Conservation (phyloP, 37 sponge, comb jelly and placozoan genomes). For the Halisarca cf. caerulea region DNA sequence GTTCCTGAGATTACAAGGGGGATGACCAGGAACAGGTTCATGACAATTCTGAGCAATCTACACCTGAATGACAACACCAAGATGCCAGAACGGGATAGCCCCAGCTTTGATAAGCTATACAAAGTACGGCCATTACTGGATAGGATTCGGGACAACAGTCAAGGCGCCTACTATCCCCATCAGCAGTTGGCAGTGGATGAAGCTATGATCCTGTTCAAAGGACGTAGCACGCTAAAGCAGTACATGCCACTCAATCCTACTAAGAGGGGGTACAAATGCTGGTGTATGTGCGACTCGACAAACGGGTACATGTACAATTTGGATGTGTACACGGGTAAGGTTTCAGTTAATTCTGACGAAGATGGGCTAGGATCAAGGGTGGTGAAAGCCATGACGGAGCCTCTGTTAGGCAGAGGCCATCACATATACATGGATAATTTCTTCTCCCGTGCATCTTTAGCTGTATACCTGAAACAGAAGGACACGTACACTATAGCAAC, state of each 20-base stretch:
- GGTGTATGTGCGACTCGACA: too few relatives aligned
- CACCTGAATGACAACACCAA: neutral
- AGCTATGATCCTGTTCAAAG: conserved; percentile 23
- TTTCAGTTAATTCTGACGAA: too few relatives aligned
- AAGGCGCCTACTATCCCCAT: neutral
- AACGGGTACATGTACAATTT: too few relatives aligned
- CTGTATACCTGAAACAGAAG: neutral
- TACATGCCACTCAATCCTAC: too few relatives aligned
- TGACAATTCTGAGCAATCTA: neutral
- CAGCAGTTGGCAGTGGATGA: neutral
- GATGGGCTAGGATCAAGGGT: too few relatives aligned
- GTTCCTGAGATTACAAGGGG: neutral
- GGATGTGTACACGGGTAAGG: too few relatives aligned
- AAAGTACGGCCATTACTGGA: neutral
- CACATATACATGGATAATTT: neutral
- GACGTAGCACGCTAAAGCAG: neutral
- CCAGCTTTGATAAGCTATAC: neutral
- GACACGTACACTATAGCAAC: neutral
- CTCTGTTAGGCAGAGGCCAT: neutral
- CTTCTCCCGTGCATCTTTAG: neutral
- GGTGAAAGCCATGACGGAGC: too few relatives aligned
- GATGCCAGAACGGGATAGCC: neutral
- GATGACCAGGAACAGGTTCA: neutral
- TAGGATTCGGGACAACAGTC: neutral
- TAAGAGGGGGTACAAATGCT: too few relatives aligned